Evolutionary conservation across 2,113 vertebrate genomes (phyloP).

Genomic region (Scomber scombrus): DNA sequence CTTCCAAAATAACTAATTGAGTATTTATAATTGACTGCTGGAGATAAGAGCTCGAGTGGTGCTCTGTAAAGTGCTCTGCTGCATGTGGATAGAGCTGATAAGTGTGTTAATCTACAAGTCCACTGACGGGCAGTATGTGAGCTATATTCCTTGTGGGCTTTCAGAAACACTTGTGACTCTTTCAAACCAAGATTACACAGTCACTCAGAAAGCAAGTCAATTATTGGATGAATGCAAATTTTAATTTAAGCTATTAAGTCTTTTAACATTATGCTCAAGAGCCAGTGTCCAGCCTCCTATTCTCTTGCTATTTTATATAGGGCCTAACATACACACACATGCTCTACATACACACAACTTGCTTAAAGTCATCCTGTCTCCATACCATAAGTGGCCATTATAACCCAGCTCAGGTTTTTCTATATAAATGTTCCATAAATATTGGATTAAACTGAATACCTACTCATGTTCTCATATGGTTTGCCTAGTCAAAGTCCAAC

Average conservation of each 20-base stretch:
- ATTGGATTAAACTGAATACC: conserved; percentile 45
- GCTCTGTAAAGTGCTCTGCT: conserved; percentile 18
- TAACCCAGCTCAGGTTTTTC: conserved; percentile 21
- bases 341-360: background rate
- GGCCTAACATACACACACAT: background rate
- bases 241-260: conserved; percentile 23
- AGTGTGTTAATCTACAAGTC: conserved; percentile 45
- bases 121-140: conserved; percentile 29
- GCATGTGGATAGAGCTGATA: conserved; percentile 58
- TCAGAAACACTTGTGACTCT: background rate
- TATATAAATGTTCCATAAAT: conserved; percentile 54
- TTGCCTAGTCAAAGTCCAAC: conserved; percentile 41
- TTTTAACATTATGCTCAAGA: conserved; percentile 12
- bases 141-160: conserved; percentile 36
- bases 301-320: conserved; percentile 2
- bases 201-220: conserved; percentile 20
- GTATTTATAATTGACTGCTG: conserved; percentile 55
- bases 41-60: conserved; percentile 40
- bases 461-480: conserved; percentile 49
- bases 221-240: conserved; percentile 25
- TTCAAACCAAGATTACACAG: conserved; percentile 24
- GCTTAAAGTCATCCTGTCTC: conserved; percentile 7
- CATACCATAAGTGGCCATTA: conserved; percentile 20
- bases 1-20: conserved; percentile 37
- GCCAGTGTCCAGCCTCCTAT: background rate